Percentiles rank a stretch among this genome's conserved stretches.
phyloP scores from a whole-genome alignment of 2,888 invertebrate species.

The Drosophila eohydei region DNA sequence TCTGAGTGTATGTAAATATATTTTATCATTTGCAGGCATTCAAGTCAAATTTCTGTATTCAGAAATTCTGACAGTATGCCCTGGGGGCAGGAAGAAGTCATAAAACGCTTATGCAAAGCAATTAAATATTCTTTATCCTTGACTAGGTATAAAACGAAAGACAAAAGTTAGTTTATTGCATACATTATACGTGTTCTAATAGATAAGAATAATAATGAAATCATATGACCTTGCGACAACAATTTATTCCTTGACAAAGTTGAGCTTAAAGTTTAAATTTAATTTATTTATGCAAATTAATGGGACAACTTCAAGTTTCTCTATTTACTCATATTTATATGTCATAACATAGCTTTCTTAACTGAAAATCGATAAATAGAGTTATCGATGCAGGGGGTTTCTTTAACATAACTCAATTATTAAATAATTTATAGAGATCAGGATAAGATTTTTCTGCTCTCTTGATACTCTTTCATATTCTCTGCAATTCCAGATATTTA shows the following conservation, averaged over 20 bases:
- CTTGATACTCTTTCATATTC: too few species aligned
- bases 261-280: background rate
- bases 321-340: background rate
- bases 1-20: background rate
- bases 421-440: too few species aligned
- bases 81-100: background rate
- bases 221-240: background rate
- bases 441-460: background rate
- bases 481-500: background rate
- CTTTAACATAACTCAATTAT: too few species aligned
- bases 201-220: background rate
- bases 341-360: background rate
- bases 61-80: constrained; percentile 14
- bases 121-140: constrained; percentile 28
- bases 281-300: background rate
- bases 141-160: background rate
- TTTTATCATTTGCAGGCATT: constrained; percentile 22
- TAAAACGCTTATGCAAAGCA: constrained; percentile 16
- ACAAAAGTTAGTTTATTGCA: background rate
- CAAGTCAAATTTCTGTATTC: constrained; percentile 25
- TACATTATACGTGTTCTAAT: constrained; percentile 14
- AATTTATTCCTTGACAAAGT: background rate
- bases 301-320: background rate
- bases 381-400: background rate
- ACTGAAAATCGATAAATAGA: background rate